phyloP scores from a whole-genome alignment of 2,113 vertebrate species.

The Macaca fascicularis region T2T-MFA8v1.1 NC_088381.1:89135001-89135500 shows the following conservation, averaged over 20 bases:
- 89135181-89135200: conserved; percentile 11
- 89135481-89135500: conserved; percentile 24
- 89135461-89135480: conserved; percentile 2
- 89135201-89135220: conserved; percentile 16
- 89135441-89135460: conserved; percentile 16
- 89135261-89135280: conserved; percentile 32
- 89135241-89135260: conserved; percentile 64
- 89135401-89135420: conserved; percentile 11
- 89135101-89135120: conserved; percentile 56
- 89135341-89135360: conserved; percentile 55
- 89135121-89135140: conserved; percentile 48
- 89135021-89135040: neutral
- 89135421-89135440: conserved; percentile 28
- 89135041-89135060: neutral
- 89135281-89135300: conserved; percentile 24
- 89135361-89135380: conserved; percentile 49
- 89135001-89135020: neutral
- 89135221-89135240: conserved; percentile 8
- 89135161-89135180: conserved; percentile 22
- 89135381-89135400: conserved; percentile 43
- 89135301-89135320: conserved; percentile 64
- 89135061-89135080: conserved; percentile 9
- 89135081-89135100: conserved; percentile 37
- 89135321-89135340: conserved; percentile 70
- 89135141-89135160: conserved; percentile 45